A percentile compares a stretch with the other conserved stretches of the same genome.
Evolutionary conservation across 1,140 invertebrate species (phyloP).

Genomic region (Penaeus vannamei): DNA sequence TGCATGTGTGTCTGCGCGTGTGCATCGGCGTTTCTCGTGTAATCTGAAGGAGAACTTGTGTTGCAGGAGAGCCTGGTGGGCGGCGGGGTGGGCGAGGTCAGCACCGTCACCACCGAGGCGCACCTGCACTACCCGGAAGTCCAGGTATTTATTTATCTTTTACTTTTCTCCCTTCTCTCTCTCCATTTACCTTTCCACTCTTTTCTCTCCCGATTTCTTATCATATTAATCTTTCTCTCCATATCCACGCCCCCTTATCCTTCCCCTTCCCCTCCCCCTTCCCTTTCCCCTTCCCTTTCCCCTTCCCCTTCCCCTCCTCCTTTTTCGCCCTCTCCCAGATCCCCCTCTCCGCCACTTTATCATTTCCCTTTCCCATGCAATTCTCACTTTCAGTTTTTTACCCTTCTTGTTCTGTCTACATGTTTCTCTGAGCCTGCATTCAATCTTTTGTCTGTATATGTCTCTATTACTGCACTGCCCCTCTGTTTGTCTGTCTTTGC

Average conservation of each 20-base stretch:
- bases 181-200: neutral
- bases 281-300: neutral
- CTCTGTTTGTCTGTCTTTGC: neutral
- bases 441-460: neutral
- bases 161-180: neutral
- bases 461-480: neutral
- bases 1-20: no score
- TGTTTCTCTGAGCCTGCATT: no score
- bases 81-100: slow-evolving; percentile 19
- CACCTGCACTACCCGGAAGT: slow-evolving; percentile 44
- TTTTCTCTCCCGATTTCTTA: neutral
- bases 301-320: neutral
- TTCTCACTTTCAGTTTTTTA: neutral
- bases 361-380: neutral
- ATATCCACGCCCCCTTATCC: neutral
- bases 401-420: no score
- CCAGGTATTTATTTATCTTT: slow-evolving; percentile 27
- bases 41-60: slow-evolving; percentile 39
- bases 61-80: slow-evolving; percentile 42
- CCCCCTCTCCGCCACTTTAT: slow-evolving; percentile 4
- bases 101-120: slow-evolving; percentile 40
- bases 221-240: neutral
- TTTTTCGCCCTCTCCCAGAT: neutral
- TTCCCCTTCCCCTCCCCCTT: neutral
- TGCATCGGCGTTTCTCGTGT: neutral